These are phyloP conservation scores for Chloromyia formosa DNA, from an alignment of 2,888 invertebrate genomes.

Conservation along the genomic window DNA sequence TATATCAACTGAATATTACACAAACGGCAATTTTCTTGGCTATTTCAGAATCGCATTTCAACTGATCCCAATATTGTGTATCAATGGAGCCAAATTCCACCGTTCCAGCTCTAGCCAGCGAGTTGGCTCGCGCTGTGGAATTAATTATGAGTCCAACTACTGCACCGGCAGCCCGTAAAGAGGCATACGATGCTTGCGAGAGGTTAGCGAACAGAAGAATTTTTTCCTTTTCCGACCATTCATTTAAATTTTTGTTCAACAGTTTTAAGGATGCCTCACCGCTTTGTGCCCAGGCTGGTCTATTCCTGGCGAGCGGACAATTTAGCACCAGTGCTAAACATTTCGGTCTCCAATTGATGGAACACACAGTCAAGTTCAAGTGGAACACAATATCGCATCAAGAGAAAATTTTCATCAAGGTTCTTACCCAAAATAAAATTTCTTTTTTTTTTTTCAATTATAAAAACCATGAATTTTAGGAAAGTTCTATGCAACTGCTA, in stretches of 20 bases:
- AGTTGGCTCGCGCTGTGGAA: conserved; percentile 82
- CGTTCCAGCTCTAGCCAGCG: conserved; percentile 69
- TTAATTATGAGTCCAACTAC: conserved; percentile 83
- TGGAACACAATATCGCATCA: conserved; percentile 90
- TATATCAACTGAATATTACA: too few species aligned
- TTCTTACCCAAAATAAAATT: conserved; percentile 53
- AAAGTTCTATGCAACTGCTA: conserved; percentile 87
- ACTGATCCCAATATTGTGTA: neutral
- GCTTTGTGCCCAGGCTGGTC: conserved; percentile 86
- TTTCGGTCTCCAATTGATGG: conserved; percentile 92
- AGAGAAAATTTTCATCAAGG: conserved; percentile 89
- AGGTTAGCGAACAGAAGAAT: conserved; percentile 58
- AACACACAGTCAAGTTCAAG: conserved; percentile 90
- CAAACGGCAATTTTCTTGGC: too few species aligned
- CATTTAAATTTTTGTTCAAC: neutral
- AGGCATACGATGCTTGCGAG: conserved; percentile 87
- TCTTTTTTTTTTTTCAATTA: neutral
- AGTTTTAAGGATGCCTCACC: conserved; percentile 86
- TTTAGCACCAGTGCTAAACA: conserved; percentile 84
- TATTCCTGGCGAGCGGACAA: conserved; percentile 79
- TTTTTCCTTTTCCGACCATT: neutral
- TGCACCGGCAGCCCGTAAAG: conserved; percentile 77
- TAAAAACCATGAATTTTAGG: conserved; percentile 65
- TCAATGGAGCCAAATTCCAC: conserved; percentile 59
- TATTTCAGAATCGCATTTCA: conserved; percentile 20